phyloP scores from a whole-genome alignment of 2,113 vertebrate species.

The Peromyscus leucopus region DNA sequence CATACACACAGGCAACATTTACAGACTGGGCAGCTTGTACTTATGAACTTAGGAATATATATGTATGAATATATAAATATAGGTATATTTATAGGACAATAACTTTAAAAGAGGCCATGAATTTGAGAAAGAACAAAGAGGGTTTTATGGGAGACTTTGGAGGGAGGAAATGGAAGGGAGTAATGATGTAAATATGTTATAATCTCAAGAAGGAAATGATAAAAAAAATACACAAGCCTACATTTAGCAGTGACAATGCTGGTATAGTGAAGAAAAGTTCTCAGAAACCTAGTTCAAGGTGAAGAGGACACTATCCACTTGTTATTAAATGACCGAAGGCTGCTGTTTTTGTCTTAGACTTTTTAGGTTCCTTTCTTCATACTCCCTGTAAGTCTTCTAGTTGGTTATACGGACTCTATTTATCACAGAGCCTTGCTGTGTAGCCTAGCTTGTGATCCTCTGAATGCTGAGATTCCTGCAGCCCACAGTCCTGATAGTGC shows the following conservation, averaged over 20 bases:
- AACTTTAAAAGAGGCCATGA: not conserved
- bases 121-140: not conserved
- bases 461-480: too few relatives aligned
- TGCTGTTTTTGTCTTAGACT: not conserved
- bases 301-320: not conserved
- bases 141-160: not conserved
- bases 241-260: not conserved
- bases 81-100: not conserved
- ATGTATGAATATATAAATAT: not conserved
- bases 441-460: not conserved
- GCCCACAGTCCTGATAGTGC: too few relatives aligned
- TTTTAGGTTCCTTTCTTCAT: not conserved
- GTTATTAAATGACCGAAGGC: not conserved
- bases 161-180: not conserved
- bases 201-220: not conserved
- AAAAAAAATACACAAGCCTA: not conserved
- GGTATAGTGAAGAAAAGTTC: not conserved
- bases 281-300: not conserved
- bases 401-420: not conserved
- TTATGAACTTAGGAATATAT: not conserved
- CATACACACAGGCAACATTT: not conserved
- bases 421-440: not conserved
- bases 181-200: not conserved
- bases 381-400: not conserved
- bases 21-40: not conserved